A percentile compares a stretch with the other conserved stretches of the same genome.
Conservation (phyloP, 2,797 vertebrate species). For the Eulemur mongoz region DNA sequence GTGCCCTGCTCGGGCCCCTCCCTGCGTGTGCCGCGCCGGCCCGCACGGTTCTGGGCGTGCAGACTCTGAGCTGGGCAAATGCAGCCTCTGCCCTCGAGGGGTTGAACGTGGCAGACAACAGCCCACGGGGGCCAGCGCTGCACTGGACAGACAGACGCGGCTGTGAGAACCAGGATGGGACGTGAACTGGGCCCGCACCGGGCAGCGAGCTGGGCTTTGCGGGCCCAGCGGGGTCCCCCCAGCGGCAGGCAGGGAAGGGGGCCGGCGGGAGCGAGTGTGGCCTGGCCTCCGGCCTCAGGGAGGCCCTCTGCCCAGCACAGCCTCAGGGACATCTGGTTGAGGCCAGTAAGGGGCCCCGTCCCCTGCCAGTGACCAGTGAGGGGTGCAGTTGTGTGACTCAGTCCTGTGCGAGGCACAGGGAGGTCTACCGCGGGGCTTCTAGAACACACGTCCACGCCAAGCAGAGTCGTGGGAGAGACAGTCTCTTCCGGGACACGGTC, state of each 20-base stretch:
- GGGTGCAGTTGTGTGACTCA: background rate
- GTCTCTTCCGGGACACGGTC: background rate
- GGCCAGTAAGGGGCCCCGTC: too few species aligned
- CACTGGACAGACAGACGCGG: background rate
- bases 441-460: background rate
- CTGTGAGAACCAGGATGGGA: background rate
- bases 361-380: background rate
- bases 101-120: background rate
- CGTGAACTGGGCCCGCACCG: too few species aligned
- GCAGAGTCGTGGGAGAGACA: background rate
- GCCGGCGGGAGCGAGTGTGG: background rate
- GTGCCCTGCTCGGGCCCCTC: background rate
- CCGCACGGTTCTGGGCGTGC: background rate
- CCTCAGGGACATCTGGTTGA: background rate
- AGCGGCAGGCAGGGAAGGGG: background rate
- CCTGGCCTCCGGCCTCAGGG: background rate
- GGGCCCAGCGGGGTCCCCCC: too few species aligned
- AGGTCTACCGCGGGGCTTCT: background rate
- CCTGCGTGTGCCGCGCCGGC: too few species aligned
- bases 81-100: background rate
- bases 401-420: background rate
- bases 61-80: background rate
- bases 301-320: background rate
- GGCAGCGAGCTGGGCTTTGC: background rate
- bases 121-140: too few species aligned